Conservation (phyloP, 1,140 invertebrate species). For the Hydropsyche tenuis region DNA sequence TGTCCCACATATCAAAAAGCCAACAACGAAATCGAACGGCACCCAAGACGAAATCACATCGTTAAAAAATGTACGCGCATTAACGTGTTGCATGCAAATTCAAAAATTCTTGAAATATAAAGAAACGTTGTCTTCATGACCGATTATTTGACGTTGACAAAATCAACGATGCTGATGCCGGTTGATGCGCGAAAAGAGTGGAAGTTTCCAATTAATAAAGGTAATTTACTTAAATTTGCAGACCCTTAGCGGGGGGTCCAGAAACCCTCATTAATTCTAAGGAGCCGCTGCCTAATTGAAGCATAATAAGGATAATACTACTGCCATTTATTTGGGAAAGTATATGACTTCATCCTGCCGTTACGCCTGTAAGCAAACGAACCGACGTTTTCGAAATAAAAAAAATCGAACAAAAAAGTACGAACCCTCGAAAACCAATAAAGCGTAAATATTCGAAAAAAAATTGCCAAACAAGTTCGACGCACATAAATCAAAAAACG, state of each 20-base stretch:
- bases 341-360: constrained; percentile 3
- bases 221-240: constrained; percentile 42
- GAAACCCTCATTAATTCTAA: constrained; percentile 37
- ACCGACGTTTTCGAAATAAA: not conserved
- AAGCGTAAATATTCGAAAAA: not conserved
- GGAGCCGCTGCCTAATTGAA: constrained; percentile 39
- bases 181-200: constrained; percentile 35
- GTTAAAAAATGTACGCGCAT: too few relatives aligned
- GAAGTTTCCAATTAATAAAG: constrained; percentile 44
- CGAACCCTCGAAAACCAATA: not conserved
- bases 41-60: too few relatives aligned
- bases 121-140: too few relatives aligned
- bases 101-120: too few relatives aligned
- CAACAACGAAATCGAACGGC: too few relatives aligned
- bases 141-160: too few relatives aligned
- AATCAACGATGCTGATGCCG: not conserved
- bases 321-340: constrained; percentile 28
- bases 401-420: not conserved
- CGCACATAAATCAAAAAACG: constrained; percentile 3
- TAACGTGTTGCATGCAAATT: too few relatives aligned
- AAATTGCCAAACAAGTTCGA: not conserved
- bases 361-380: too few relatives aligned
- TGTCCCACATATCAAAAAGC: not conserved
- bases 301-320: constrained; percentile 34
- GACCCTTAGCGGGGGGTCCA: constrained; percentile 26